Conservation (phyloP, 2,888 invertebrate genomes). For the Podabrus alpinus region DNA sequence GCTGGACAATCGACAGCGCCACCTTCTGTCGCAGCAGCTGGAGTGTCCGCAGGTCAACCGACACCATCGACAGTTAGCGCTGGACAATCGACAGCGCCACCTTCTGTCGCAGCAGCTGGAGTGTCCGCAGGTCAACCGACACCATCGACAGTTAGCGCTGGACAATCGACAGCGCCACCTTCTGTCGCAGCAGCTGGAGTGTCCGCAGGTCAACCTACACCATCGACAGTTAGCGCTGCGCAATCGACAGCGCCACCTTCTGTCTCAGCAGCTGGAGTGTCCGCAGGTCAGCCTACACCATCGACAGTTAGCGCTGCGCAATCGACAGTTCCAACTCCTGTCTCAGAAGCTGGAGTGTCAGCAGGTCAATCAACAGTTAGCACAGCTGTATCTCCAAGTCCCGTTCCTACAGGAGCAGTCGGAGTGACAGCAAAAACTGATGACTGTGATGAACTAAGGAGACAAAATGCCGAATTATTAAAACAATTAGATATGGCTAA, state of each 20-base stretch:
- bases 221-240: not conserved
- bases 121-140: not conserved
- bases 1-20: not conserved
- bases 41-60: no score
- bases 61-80: no score
- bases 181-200: not conserved
- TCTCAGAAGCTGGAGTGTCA: not conserved
- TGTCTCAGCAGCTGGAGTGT: not conserved
- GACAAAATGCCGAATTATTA: not conserved
- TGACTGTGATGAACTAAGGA: not conserved
- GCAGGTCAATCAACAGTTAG: not conserved
- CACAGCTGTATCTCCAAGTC: not conserved
- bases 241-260: not conserved
- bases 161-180: not conserved
- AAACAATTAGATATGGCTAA: constrained; percentile 21
- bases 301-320: not conserved
- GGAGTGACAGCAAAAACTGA: not conserved
- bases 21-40: not conserved
- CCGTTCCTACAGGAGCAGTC: not conserved
- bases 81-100: not conserved
- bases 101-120: not conserved
- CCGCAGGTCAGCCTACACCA: not conserved
- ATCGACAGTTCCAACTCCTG: not conserved
- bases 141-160: not conserved
- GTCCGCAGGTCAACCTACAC: not conserved